Conservation (phyloP, 1,140 invertebrate species). For the Polypedilum pembai region DNA sequence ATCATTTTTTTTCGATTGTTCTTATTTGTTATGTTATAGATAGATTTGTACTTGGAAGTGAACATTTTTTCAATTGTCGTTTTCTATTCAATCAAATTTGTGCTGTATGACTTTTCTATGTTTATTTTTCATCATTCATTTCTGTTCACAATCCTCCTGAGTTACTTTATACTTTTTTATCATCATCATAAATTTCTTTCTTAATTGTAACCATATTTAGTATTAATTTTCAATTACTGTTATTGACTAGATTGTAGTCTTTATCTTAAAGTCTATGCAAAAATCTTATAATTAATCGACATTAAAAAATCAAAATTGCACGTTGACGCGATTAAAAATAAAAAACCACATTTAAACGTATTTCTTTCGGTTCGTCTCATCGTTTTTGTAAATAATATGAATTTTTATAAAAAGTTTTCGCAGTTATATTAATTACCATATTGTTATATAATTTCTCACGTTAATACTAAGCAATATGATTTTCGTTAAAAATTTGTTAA, state of each 20-base stretch:
- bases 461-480: conserved; percentile 14
- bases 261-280: neutral
- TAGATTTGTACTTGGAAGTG: conserved; percentile 11
- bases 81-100: neutral
- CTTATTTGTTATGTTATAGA: conserved; percentile 20
- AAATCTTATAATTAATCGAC: conserved; percentile 18
- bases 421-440: neutral
- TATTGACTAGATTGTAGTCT: neutral
- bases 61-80: conserved; percentile 3
- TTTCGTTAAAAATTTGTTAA: conserved; percentile 2
- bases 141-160: conserved; percentile 16
- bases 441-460: neutral
- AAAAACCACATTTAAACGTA: neutral
- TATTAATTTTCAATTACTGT: neutral
- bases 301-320: conserved; percentile 7
- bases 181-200: neutral
- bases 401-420: neutral
- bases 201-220: neutral
- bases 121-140: too few species aligned
- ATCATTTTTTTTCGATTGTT: neutral
- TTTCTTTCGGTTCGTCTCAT: neutral
- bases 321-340: neutral
- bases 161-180: neutral
- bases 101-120: neutral
- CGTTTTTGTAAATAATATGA: neutral